Evolutionary conservation across 1,140 invertebrate species (phyloP).

Genomic region (Halesus radiatus): DNA sequence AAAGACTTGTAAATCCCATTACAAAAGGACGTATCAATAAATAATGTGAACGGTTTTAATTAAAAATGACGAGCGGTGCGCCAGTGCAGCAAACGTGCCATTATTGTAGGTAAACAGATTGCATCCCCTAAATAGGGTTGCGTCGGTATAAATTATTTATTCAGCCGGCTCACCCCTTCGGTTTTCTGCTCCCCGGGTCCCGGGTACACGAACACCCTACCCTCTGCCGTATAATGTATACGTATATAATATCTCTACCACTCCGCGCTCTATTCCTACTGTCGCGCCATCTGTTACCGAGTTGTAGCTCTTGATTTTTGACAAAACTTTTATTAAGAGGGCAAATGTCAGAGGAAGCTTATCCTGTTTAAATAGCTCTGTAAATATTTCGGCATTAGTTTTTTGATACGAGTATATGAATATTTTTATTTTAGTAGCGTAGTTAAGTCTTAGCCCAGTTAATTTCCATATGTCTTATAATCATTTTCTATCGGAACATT

Average conservation of each 20-base stretch:
- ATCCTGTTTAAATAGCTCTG: too few species aligned
- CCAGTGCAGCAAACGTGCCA: slow-evolving; percentile 18
- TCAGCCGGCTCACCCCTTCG: slow-evolving; percentile 45
- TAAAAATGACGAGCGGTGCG: slow-evolving; percentile 23
- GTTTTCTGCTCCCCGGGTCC: neutral
- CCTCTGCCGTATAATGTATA: too few species aligned
- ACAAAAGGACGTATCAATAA: neutral
- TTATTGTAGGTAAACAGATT: slow-evolving; percentile 52
- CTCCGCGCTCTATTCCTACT: slow-evolving; percentile 16
- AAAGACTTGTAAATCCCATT: too few species aligned
- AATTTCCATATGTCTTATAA: too few species aligned
- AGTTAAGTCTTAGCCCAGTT: too few species aligned
- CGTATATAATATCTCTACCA: too few species aligned
- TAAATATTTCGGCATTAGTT: too few species aligned
- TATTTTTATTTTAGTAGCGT: too few species aligned
- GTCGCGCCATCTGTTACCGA: slow-evolving; percentile 53
- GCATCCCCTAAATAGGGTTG: slow-evolving; percentile 11
- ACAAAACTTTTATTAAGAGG: slow-evolving; percentile 49
- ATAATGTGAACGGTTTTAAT: slow-evolving; percentile 14
- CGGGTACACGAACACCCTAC: slow-evolving; percentile 5
- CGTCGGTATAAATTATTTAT: slow-evolving; percentile 55
- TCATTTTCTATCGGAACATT: too few species aligned
- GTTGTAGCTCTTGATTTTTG: slow-evolving; percentile 56
- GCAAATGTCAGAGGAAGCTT: neutral
- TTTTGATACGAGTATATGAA: too few species aligned